Percentiles rank a stretch among this genome's conserved stretches.
These are phyloP conservation scores for Mesaphorura yosii DNA, from an alignment of 1,140 invertebrate genomes.

Conservation along the genomic window DNA sequence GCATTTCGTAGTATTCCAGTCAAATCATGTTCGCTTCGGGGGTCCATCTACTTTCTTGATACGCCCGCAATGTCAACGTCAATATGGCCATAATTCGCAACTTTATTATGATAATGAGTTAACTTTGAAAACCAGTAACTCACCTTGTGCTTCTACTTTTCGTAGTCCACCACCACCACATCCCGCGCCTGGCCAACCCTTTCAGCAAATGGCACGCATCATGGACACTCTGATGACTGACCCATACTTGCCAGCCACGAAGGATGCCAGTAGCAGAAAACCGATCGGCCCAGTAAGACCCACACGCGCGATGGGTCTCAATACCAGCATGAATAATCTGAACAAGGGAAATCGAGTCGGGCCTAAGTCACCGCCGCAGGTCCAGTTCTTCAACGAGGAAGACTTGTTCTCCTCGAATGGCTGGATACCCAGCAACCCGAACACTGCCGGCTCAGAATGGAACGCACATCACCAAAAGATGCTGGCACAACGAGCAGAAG, in stretches of 20 bases:
- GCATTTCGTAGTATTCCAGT: no score
- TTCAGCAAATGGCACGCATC: constrained; percentile 56
- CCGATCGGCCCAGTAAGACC: constrained; percentile 22
- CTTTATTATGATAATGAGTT: no score
- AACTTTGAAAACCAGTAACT: no score
- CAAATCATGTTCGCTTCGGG: no score
- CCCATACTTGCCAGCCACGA: constrained; percentile 34
- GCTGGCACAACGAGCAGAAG: constrained; percentile 29
- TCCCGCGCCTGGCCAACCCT: constrained; percentile 38
- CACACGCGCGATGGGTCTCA: constrained; percentile 10
- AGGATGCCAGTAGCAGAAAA: constrained; percentile 13
- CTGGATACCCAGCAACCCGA: constrained; percentile 25
- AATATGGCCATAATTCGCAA: no score
- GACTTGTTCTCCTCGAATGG: background rate
- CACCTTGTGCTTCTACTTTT: no score
- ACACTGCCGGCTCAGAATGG: constrained; percentile 16
- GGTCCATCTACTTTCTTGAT: no score
- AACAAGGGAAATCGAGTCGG: constrained; percentile 5
- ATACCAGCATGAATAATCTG: constrained; percentile 11
- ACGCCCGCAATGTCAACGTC: no score
- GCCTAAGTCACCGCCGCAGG: background rate
- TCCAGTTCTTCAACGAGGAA: background rate
- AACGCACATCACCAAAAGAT: background rate
- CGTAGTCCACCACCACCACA: constrained; percentile 26
- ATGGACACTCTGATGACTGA: constrained; percentile 57